Percentiles rank a stretch among this genome's conserved stretches.
phyloP scores from a whole-genome alignment of 2,888 invertebrate genomes.

The Blera fallax region DNA sequence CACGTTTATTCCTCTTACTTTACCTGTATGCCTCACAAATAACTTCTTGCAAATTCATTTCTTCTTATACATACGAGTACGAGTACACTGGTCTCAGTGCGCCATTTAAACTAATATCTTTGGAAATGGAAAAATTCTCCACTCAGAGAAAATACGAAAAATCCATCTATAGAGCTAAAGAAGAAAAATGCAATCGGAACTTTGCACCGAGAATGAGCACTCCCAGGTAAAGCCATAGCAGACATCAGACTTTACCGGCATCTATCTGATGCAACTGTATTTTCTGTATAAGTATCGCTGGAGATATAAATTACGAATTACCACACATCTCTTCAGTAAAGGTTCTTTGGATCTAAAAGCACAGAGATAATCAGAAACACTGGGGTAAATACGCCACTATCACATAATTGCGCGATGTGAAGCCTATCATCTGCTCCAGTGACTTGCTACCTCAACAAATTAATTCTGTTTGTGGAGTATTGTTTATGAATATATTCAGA shows the following conservation, averaged over 20 bases:
- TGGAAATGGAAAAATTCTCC: background rate
- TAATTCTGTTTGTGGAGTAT: background rate
- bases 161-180: background rate
- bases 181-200: background rate
- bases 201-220: background rate
- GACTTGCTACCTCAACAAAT: background rate
- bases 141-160: background rate
- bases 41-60: slow-evolving; percentile 21
- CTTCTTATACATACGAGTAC: background rate
- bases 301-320: background rate
- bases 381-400: background rate
- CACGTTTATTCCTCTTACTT: slow-evolving; percentile 9
- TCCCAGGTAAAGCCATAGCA: background rate
- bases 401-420: slow-evolving; percentile 13
- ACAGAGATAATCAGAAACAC: background rate
- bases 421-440: slow-evolving; percentile 24
- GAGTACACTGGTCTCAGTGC: background rate
- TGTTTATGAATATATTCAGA: background rate
- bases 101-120: slow-evolving; percentile 8
- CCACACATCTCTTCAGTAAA: background rate
- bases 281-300: background rate
- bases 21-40: background rate
- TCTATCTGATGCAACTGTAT: slow-evolving; percentile 25
- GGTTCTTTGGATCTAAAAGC: background rate
- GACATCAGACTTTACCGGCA: slow-evolving; percentile 4